Evolutionary conservation across 2,888 invertebrate genomes (phyloP).

Genomic region (Drosophila koepferae): DNA sequence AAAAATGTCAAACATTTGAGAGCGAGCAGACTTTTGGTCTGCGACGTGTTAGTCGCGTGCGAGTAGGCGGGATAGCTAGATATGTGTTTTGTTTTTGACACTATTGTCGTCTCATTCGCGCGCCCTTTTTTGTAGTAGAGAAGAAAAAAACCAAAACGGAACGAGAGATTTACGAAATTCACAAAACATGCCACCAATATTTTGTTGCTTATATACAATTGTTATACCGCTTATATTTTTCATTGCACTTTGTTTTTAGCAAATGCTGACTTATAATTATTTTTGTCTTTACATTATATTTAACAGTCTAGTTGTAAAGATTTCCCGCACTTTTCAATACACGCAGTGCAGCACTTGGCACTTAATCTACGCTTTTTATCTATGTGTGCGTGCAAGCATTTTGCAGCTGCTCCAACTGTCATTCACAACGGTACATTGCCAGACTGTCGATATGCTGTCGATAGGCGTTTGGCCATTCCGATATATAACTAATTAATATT

Average conservation of each 20-base stretch:
- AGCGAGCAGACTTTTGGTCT: constrained; percentile 74
- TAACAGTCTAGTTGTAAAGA: constrained; percentile 42
- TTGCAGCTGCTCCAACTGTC: constrained; percentile 58
- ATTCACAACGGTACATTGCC: constrained; percentile 39
- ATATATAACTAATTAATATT: constrained; percentile 22
- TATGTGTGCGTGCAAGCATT: constrained; percentile 59
- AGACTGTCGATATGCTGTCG: constrained; percentile 5
- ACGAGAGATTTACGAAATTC: constrained; percentile 64
- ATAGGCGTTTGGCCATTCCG: background rate
- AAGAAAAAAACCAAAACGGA: constrained; percentile 78
- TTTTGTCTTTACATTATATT: constrained; percentile 24
- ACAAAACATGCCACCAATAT: constrained; percentile 63
- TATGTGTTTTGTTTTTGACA: constrained; percentile 17
- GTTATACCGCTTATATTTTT: constrained; percentile 13
- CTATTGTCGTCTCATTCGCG: constrained; percentile 65
- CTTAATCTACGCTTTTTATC: constrained; percentile 54
- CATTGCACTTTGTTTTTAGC: constrained; percentile 30
- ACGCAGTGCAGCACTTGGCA: constrained; percentile 57
- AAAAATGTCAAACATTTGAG: constrained; percentile 74
- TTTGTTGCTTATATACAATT: constrained; percentile 34
- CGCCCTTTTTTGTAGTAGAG: constrained; percentile 76
- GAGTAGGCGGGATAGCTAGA: constrained; percentile 53
- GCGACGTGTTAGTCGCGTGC: constrained; percentile 59
- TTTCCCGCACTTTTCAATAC: constrained; percentile 73
- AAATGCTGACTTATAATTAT: constrained; percentile 17